Conservation (phyloP, 2,888 invertebrate genomes). For the Agrotis clavis region DNA sequence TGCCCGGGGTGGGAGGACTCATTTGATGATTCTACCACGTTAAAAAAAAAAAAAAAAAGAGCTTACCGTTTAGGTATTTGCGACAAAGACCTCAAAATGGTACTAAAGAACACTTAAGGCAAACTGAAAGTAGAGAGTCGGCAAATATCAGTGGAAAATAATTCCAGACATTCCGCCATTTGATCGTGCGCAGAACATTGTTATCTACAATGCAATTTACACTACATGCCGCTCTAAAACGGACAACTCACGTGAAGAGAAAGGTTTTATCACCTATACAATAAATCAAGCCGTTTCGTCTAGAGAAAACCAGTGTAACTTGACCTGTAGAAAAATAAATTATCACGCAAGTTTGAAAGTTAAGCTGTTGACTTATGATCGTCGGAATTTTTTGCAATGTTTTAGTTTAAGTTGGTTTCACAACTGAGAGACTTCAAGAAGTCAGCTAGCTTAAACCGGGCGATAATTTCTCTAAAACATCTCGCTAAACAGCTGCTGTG, state of each 20-base stretch:
- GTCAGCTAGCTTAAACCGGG: conserved; percentile 40
- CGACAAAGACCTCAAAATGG: not conserved
- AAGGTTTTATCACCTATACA: conserved; percentile 66
- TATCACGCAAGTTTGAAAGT: conserved; percentile 29
- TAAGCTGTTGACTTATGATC: conserved; percentile 14
- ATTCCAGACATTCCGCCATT: conserved; percentile 43
- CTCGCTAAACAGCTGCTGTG: conserved; percentile 63
- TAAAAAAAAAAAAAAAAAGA: too few species aligned
- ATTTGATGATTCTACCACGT: too few species aligned
- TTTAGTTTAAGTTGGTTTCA: conserved; percentile 19
- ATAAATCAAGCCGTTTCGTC: conserved; percentile 65
- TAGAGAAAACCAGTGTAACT: conserved; percentile 37
- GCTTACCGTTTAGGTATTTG: not conserved
- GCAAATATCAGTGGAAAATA: conserved; percentile 25
- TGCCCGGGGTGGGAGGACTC: too few species aligned
- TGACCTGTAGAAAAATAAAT: conserved; percentile 32
- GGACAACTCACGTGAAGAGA: conserved; percentile 66
- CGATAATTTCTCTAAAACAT: conserved; percentile 67
- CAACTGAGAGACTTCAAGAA: conserved; percentile 46
- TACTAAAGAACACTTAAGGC: conserved; percentile 13
- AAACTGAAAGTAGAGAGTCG: conserved; percentile 43
- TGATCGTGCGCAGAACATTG: conserved; percentile 57
- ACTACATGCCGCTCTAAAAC: conserved; percentile 62
- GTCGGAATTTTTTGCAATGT: not conserved
- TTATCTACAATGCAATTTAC: conserved; percentile 66